phyloP scores from a whole-genome alignment of 2,113 vertebrate species.

The Malurus elegans region DNA sequence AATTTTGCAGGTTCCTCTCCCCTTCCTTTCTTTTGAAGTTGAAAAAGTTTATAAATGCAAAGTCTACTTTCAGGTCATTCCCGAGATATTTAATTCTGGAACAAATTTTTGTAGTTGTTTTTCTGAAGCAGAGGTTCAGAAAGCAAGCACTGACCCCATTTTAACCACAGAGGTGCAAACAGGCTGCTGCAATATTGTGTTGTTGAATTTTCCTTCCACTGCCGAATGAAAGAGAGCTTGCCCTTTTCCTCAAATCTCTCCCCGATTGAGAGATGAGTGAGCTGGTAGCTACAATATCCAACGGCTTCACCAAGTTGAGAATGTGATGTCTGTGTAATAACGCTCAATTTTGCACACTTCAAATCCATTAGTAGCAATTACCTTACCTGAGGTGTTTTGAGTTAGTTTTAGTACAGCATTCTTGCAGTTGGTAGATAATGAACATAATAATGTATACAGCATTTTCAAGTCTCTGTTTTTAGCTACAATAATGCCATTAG shows the following conservation, averaged over 20 bases:
- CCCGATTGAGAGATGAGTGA: constrained; percentile 80
- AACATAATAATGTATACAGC: constrained; percentile 83
- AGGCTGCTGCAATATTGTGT: constrained; percentile 24
- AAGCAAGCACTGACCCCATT: constrained; percentile 43
- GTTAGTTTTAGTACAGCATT: constrained; percentile 86
- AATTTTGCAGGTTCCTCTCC: background rate
- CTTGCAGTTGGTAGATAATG: constrained; percentile 88
- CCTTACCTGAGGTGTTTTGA: constrained; percentile 89
- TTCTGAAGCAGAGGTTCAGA: constrained; percentile 17
- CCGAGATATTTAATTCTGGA: background rate
- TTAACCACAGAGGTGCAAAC: constrained; percentile 27
- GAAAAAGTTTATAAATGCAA: background rate
- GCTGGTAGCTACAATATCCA: constrained; percentile 68
- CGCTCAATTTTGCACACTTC: constrained; percentile 89
- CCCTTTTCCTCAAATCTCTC: constrained; percentile 81
- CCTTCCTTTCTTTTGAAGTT: background rate
- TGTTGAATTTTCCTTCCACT: constrained; percentile 72
- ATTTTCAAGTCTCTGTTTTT: constrained; percentile 82
- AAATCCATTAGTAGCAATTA: constrained; percentile 94
- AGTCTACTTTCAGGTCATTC: background rate
- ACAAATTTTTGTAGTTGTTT: constrained; percentile 16
- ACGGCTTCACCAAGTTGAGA: constrained; percentile 76
- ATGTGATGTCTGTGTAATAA: constrained; percentile 89
- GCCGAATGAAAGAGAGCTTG: constrained; percentile 68
- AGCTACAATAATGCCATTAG: constrained; percentile 80